Percentiles rank a stretch among this genome's conserved stretches.
These are phyloP conservation scores for Ailuropoda melanoleuca DNA, from an alignment of 2,113 vertebrate species.

Conservation along the genomic window DNA sequence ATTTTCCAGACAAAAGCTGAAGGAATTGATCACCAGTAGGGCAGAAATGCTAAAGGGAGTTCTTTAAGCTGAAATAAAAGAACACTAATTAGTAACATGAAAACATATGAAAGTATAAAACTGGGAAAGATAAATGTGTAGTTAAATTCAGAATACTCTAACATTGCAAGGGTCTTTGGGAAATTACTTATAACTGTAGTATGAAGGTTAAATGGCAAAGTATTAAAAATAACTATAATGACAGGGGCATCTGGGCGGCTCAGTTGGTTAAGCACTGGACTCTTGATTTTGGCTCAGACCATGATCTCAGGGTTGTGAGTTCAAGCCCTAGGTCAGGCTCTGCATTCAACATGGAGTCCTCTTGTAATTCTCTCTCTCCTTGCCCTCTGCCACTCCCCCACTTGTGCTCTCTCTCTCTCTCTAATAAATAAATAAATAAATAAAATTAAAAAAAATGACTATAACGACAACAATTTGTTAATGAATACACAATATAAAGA, in stretches of 20 bases:
- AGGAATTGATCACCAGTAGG: fast-evolving
- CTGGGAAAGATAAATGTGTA: not conserved
- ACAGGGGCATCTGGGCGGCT: not conserved
- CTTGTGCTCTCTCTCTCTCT: too few relatives aligned
- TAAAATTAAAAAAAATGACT: not conserved
- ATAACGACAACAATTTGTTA: not conserved
- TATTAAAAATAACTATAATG: not conserved
- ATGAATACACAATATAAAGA: not conserved
- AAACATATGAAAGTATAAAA: not conserved
- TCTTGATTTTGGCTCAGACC: not conserved
- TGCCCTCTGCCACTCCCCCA: not conserved
- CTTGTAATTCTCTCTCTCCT: not conserved
- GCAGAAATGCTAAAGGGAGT: not conserved
- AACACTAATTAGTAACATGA: not conserved
- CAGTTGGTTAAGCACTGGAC: not conserved
- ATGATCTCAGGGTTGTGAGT: not conserved
- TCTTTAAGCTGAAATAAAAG: not conserved
- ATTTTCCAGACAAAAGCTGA: not conserved
- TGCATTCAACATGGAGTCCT: not conserved
- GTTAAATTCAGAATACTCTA: not conserved
- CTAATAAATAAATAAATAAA: not conserved
- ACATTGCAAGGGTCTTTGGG: not conserved
- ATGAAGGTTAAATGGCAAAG: not conserved
- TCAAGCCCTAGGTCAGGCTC: not conserved
- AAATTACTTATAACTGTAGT: not conserved